These are phyloP conservation scores for Octodonta nipae DNA, from an alignment of 2,888 invertebrate genomes.

Conservation along the genomic window DNA sequence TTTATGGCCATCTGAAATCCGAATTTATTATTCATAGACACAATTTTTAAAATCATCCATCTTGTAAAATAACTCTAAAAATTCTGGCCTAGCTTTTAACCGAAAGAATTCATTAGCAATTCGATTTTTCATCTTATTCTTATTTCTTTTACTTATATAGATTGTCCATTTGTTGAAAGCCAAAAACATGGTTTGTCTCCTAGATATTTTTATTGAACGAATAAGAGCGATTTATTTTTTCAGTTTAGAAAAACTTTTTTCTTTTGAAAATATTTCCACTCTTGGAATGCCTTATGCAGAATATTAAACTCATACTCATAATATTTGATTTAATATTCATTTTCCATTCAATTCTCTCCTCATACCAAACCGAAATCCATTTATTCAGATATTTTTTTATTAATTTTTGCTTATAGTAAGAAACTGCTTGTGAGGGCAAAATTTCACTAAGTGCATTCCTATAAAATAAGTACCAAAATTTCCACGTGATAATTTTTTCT, in stretches of 20 bases:
- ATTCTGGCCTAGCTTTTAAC: conserved; percentile 16
- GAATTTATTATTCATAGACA: conserved; percentile 9
- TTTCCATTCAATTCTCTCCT: conserved; percentile 22
- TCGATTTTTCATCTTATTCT: conserved; percentile 12
- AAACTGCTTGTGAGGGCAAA: conserved; percentile 19
- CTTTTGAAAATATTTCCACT: conserved; percentile 17
- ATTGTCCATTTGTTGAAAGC: conserved; percentile 18
- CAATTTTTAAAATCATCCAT: conserved; percentile 18
- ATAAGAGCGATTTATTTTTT: conserved; percentile 17
- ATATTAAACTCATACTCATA: conserved; percentile 19
- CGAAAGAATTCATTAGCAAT: conserved; percentile 18
- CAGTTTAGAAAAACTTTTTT: conserved; percentile 13
- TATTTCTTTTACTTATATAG: conserved; percentile 11
- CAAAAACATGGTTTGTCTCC: conserved; percentile 10
- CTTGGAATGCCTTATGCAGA: conserved; percentile 16
- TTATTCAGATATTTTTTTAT: conserved; percentile 15
- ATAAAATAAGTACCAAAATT: conserved; percentile 23
- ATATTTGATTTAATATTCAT: conserved; percentile 21
- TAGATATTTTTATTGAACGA: conserved; percentile 18
- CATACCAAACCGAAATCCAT: conserved; percentile 20
- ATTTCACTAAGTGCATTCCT: conserved; percentile 21
- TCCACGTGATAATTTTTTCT: conserved; percentile 19
- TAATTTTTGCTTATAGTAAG: conserved; percentile 13
- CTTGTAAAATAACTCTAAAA: conserved; percentile 15
- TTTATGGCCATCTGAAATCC: conserved; percentile 9